Evolutionary conservation across 2,113 vertebrate genomes (phyloP).

Genomic region (Carollia perspicillata): DNA sequence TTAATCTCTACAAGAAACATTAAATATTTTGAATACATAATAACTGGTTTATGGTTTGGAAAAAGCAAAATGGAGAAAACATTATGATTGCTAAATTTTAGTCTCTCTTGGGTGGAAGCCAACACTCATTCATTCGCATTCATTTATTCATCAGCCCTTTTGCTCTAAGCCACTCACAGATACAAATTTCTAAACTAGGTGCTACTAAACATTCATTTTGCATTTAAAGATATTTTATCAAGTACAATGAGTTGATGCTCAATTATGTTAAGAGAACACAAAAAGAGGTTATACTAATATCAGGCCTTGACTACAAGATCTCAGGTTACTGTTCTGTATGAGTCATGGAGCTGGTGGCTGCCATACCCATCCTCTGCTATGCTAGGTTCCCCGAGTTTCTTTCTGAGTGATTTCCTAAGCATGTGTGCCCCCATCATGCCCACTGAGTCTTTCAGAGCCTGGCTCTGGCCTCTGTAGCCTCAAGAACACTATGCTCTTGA

Average conservation of each 20-base stretch:
- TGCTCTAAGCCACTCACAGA: not conserved
- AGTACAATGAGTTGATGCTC: not conserved
- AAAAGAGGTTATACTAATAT: not conserved
- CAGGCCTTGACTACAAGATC: not conserved
- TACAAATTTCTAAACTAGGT: not conserved
- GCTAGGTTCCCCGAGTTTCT: rapidly evolving
- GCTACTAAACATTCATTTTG: not conserved
- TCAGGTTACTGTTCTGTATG: not conserved
- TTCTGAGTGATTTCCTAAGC: not conserved
- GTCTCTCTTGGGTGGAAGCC: not conserved
- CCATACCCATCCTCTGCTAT: rapidly evolving
- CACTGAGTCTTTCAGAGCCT: rapidly evolving
- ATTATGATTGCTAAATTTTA: not conserved
- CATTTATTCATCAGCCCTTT: not conserved
- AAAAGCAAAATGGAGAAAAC: not conserved
- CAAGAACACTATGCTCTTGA: not conserved
- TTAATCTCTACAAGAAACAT: not conserved
- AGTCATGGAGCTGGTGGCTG: rapidly evolving
- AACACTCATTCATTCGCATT: not conserved
- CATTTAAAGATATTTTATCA: not conserved
- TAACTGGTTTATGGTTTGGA: not conserved
- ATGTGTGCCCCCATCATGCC: rapidly evolving
- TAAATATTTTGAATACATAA: slow-evolving; percentile 15
- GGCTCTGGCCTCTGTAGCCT: not conserved
- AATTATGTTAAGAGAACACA: not conserved